Base-by-base conservation (phyloP, 1,140 invertebrate genomes). In the Drosophila azteca region DNA sequence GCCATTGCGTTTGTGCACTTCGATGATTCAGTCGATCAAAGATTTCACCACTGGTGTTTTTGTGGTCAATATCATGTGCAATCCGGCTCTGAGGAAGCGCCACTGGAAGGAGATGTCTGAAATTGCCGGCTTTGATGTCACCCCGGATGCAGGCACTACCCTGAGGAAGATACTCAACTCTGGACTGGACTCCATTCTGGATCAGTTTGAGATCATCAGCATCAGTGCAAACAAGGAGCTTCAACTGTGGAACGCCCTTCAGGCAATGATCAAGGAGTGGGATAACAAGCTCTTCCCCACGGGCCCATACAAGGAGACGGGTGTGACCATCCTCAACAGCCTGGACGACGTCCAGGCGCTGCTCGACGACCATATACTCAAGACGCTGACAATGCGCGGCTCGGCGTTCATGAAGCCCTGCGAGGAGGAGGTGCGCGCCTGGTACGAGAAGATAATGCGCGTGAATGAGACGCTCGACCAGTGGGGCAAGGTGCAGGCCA, bases 21-120 rank as follows among this genome's bases (percentile, higher is more conserved):
- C 95, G 82, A 94, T 95, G 62, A 92, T 96, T 24, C 94, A 95
- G 54, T 93, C 95, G 59, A 94, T 98, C 55, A 96, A 95, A 82
- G 95, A 96, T 53, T 98, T 98, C 92, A 92, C 96, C 91, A 95
- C 95, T 43, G 94, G 96, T 73, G 94, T 98, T 57, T 96, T 95
- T 35, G 92, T 98, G 57, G 95, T 97, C 22, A 93, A 94, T 44
- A 97, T 96, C 13, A 94, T 98, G 92, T 98, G 97, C 83, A 98
- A 98, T 93, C 95, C 96, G 39, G 96, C 96, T 0, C 91, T 98
- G 54, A 92, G 95, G n/a, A 94, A 96, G 77, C 93, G 97, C 31
- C 97, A 99, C 91, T 99, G 97, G 97, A 95, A 96, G 66, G 95
- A 97, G 90, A 98, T 99, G 94, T 96, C 96, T 0, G 93, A 94